Conservation (phyloP, 2,888 invertebrate species). For the Acholoe squamosa region DNA sequence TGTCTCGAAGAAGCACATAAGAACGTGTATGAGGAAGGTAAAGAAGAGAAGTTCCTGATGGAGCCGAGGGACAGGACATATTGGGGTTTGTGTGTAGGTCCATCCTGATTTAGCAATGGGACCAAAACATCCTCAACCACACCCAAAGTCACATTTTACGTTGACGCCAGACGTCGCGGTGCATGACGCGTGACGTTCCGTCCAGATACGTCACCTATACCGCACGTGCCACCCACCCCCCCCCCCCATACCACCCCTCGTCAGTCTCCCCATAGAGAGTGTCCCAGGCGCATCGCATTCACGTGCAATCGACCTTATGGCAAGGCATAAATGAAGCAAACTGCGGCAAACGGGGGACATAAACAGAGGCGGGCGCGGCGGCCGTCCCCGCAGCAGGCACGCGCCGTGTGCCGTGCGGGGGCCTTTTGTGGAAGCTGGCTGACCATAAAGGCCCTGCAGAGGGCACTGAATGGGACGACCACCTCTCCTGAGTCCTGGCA, state of each 20-base stretch:
- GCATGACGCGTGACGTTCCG: not conserved
- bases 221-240: not conserved
- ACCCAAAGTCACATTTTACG: not conserved
- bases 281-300: conserved; percentile 7
- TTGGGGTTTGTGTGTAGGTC: too few relatives aligned
- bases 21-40: too few relatives aligned
- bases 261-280: not conserved
- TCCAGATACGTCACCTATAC: not conserved
- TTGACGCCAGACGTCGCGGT: not conserved
- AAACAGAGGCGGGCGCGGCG: conserved; percentile 19
- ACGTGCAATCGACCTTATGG: conserved; percentile 55
- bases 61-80: too few relatives aligned
- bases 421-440: conserved; percentile 15
- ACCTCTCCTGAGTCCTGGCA: not conserved
- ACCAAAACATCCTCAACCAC: not conserved
- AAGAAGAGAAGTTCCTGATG: too few relatives aligned
- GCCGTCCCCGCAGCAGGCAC: not conserved
- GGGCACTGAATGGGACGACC: not conserved
- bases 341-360: conserved; percentile 36
- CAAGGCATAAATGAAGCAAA: conserved; percentile 46
- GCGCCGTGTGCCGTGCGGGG: not conserved
- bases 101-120: too few relatives aligned
- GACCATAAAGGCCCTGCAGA: conserved; percentile 15
- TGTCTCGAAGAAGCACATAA: too few relatives aligned
- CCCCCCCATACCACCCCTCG: not conserved